Evolutionary conservation across 2,888 invertebrate species (phyloP), one percentile per base, ranked within the genome.

Genomic region (Zelleria hepariella): DNA sequence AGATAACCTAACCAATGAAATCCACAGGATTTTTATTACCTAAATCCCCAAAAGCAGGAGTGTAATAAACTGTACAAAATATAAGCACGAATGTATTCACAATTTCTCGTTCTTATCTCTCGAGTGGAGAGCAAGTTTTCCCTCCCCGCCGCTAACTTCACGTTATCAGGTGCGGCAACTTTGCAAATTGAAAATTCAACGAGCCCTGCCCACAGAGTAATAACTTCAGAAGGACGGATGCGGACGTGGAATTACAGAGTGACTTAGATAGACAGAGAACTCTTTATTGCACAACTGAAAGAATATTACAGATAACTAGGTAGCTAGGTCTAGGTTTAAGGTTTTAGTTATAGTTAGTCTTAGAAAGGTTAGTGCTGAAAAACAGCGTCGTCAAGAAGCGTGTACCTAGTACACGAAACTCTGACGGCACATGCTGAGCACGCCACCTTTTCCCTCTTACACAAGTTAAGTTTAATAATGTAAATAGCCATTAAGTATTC

Each of bases 151-250:
- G 26, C 82, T 78, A 81, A 81, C 79, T 80, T 77, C 69, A 79
- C 78, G 77, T 78, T 86, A 87, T 86, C 87, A 87, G 86, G 87
- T 87, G 67, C 83, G 51, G 7, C 24, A 86, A 87, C 75, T 86
- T 86, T 71, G 82, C 78, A 81, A 87, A 87, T 86, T 87, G 86
- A 86, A 87, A 86, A 85, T 86, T 86, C 83, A 81, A 83, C 81
- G 82, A 80, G 76, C 63, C 65, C 67, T 65, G 66, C 67, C 60
- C 59, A 59, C 55, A 58, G 4, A 15, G 32, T 42, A 15, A 42
- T 10, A 42, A n/a, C n/a, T n/a, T n/a, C 32, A 42, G 32, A 42
- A 42, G 32, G 32, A 42, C 32, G 10, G 15, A 15, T 42, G 10
- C n/a, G n/a, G 10, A 3, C 15, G 15, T 42, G 15, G 15, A 42